These are phyloP conservation scores for Chloromyia formosa DNA, from an alignment of 2,888 invertebrate genomes.

Conservation along the genomic window DNA sequence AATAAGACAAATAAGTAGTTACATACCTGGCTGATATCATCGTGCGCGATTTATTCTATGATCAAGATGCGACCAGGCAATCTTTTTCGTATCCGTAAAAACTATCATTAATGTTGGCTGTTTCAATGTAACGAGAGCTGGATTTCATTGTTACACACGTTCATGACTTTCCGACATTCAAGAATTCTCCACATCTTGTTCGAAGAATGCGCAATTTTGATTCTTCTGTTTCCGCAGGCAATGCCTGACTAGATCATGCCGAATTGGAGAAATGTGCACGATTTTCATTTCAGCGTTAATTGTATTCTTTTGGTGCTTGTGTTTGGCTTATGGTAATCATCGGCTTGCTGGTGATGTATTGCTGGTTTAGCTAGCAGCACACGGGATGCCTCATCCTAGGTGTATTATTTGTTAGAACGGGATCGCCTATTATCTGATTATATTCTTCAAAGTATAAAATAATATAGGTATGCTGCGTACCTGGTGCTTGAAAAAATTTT, in stretches of 20 bases:
- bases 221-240: constrained; percentile 5
- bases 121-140: not conserved
- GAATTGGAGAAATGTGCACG: constrained; percentile 7
- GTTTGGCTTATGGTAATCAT: not conserved
- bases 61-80: not conserved
- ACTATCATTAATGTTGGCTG: constrained; percentile 15
- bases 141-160: not conserved
- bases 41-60: not conserved
- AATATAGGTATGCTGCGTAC: no score
- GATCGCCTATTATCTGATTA: no score
- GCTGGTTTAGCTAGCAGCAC: no score
- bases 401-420: no score
- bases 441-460: no score
- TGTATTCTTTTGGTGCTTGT: not conserved
- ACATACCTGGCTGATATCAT: constrained; percentile 23
- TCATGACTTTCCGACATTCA: no score
- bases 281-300: not conserved
- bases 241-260: not conserved
- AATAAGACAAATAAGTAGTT: constrained; percentile 35
- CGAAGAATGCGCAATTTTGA: not conserved
- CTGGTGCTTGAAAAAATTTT: no score
- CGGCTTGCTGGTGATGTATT: not conserved
- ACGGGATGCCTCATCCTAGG: no score
- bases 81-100: not conserved
- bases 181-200: not conserved